phyloP scores from a whole-genome alignment of 2,797 vertebrate genomes.

The Siniperca undulata region DNA sequence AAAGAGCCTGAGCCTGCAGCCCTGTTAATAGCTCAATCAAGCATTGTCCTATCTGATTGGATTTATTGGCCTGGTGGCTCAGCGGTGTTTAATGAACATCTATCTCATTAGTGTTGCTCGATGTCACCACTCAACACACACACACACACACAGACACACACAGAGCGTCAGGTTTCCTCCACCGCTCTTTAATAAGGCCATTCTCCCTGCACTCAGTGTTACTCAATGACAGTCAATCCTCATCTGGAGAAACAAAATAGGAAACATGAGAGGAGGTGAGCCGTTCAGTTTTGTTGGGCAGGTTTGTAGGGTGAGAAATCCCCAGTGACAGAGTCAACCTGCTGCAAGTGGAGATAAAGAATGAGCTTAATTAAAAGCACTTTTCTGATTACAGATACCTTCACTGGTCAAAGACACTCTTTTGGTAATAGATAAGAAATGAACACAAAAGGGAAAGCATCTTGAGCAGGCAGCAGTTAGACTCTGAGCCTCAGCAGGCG shows the following conservation, averaged over 20 bases:
- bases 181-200: constrained; percentile 73
- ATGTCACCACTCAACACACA: constrained; percentile 70
- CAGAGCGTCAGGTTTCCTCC: constrained; percentile 63
- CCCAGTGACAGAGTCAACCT: constrained; percentile 56
- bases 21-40: constrained; percentile 82
- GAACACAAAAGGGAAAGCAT: constrained; percentile 55
- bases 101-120: constrained; percentile 81
- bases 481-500: constrained; percentile 77
- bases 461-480: constrained; percentile 70
- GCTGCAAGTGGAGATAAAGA: constrained; percentile 58
- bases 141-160: constrained; percentile 38
- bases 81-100: constrained; percentile 82
- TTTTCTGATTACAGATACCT: constrained; percentile 59
- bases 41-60: constrained; percentile 79
- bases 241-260: constrained; percentile 78
- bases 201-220: constrained; percentile 69
- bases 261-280: constrained; percentile 63
- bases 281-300: constrained; percentile 40
- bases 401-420: constrained; percentile 45
- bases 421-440: constrained; percentile 66
- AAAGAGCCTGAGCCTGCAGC: constrained; percentile 67
- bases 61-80: constrained; percentile 81
- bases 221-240: constrained; percentile 75
- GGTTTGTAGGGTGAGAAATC: constrained; percentile 62
- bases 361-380: constrained; percentile 74